Evolutionary conservation across 2,113 vertebrate genomes (phyloP), one percentile per base, ranked within the genome.

Genomic region (Daboia siamensis): DNA sequence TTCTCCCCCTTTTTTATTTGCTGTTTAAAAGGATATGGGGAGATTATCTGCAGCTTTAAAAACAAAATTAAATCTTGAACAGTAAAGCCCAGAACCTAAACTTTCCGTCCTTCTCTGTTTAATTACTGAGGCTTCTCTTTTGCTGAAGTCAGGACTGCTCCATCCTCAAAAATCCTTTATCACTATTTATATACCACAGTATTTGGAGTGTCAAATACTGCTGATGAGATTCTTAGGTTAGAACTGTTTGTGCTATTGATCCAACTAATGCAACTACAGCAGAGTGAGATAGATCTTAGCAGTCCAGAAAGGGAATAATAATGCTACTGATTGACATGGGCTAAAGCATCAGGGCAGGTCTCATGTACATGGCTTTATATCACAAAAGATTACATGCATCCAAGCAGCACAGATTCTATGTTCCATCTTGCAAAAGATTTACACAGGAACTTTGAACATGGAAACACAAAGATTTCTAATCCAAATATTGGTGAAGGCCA

Each of bases 261-360:
- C 88, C 92, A 90, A 64, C 88, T 90, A 64, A 93, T 90, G 88
- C 92, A 86, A 51, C 46, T 86, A 9, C 56, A 93, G 74, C 88
- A 44, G 46, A 90, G 88, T 61, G 56, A 61, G n/a, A 12, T 56
- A 54, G 74, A 52, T 85, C 87, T 39, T 74, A 89, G 52, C 52
- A 3, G 23, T 90, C 84, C 64, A 24, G 56, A 90, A 17, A 44
- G n/a, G 48, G 92, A 90, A 90, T 33, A n/a, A 64, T 29, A 12
- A 20, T 90, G 56, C 88, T 90, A 80, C 86, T 44, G 48, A 61
- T 3, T 69, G 92, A 93, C 26, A n/a, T 54, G n/a, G 23, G 29
- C 88, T 86, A 86, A 90, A 64, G 17, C 61, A 56, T 64, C 56
- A 90, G 80, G 80, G 23, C 74, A 92, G 88, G 56, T 86, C 55